Percentiles rank a stretch among this genome's conserved stretches.
Conservation (phyloP, 1,140 invertebrate genomes). For the Drosophila auraria region DNA sequence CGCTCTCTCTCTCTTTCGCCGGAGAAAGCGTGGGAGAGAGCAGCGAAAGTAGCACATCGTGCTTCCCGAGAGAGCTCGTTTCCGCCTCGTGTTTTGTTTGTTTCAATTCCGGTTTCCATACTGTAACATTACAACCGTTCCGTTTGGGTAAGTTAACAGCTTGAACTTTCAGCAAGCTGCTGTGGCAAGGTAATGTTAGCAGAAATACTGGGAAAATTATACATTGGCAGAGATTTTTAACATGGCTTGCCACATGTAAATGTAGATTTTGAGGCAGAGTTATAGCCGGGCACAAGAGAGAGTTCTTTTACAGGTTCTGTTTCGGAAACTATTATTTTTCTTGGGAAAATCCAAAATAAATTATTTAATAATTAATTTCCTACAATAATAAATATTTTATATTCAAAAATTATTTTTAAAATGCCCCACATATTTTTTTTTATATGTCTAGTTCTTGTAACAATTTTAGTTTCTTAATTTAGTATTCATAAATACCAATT, state of each 20-base stretch:
- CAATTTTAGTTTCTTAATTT: no score
- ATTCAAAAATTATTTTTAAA: not conserved
- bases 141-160: constrained; percentile 7
- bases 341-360: no score
- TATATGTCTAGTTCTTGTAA: no score
- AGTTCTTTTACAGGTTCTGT: not conserved
- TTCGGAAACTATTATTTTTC: no score
- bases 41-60: not conserved
- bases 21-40: constrained; percentile 3
- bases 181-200: not conserved
- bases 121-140: not conserved
- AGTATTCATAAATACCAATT: no score
- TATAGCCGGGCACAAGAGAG: not conserved
- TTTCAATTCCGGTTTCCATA: constrained; percentile 56
- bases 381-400: not conserved
- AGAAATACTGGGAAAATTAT: constrained; percentile 59
- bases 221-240: not conserved
- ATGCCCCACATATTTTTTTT: no score
- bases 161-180: not conserved
- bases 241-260: not conserved
- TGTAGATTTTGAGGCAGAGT: not conserved
- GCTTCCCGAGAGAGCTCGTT: constrained; percentile 1
- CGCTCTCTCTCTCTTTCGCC: not conserved
- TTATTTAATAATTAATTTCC: no score
- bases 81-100: constrained; percentile 29